phyloP scores from a whole-genome alignment of 2,888 invertebrate species.

The Eremobia ochroleuca region DNA sequence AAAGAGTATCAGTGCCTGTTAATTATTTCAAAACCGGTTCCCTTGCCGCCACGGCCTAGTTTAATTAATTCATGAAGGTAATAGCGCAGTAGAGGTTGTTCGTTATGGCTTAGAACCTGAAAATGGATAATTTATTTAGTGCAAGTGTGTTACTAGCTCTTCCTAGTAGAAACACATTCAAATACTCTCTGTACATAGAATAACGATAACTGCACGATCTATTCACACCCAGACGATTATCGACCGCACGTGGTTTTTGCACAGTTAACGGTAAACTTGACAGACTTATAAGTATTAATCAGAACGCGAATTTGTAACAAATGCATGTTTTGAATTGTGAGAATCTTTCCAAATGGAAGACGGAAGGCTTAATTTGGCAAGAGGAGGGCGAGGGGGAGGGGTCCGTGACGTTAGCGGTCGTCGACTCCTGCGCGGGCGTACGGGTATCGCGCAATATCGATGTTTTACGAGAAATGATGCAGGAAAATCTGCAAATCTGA shows the following conservation, averaged over 20 bases:
- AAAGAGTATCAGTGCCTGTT: conserved; percentile 48
- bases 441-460: conserved; percentile 61
- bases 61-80: conserved; percentile 61
- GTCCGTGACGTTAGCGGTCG: conserved; percentile 76
- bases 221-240: conserved; percentile 42
- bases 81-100: conserved; percentile 41
- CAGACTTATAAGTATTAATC: conserved; percentile 74
- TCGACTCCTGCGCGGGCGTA: conserved; percentile 75
- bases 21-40: conserved; percentile 60
- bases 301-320: conserved; percentile 73
- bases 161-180: conserved; percentile 24
- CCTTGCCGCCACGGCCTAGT: conserved; percentile 54
- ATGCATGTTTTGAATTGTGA: conserved; percentile 61
- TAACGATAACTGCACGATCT: conserved; percentile 49
- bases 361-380: conserved; percentile 66
- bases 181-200: conserved; percentile 11
- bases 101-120: conserved; percentile 39
- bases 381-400: conserved; percentile 63
- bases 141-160: conserved; percentile 15
- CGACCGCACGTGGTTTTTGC: conserved; percentile 63
- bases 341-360: conserved; percentile 60
- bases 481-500: conserved; percentile 71
- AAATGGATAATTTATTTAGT: conserved; percentile 45
- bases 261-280: conserved; percentile 73
- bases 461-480: conserved; percentile 70